These are phyloP conservation scores for Crossaster papposus DNA, from an alignment of 53 echinoderm and acorn worm genomes.

Conservation along the genomic window DNA sequence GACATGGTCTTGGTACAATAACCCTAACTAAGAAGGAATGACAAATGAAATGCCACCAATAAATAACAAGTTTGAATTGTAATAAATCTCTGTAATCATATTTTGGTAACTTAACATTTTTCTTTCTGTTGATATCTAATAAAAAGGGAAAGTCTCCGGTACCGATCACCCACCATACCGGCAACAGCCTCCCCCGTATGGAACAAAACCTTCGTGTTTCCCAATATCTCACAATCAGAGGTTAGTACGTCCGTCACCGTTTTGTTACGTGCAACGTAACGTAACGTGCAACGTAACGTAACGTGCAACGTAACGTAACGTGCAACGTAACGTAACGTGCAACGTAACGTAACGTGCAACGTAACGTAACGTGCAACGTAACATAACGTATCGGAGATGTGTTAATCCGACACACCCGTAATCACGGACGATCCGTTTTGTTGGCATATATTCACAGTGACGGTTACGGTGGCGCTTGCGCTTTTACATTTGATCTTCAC, in stretches of 20 bases:
- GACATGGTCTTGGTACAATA: too few species aligned
- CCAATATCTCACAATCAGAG: conserved; percentile 55
- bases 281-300: background rate
- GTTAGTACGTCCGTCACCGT: conserved; percentile 2
- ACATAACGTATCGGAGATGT: background rate
- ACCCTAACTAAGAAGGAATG: too few species aligned
- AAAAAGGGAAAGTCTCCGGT: conserved; percentile 60
- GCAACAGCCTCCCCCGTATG: conserved; percentile 53
- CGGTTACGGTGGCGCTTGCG: too few species aligned
- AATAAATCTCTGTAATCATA: background rate
- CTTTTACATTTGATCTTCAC: too few species aligned
- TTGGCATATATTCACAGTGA: background rate
- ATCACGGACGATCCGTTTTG: background rate
- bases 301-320: background rate
- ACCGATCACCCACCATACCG: conserved; percentile 55
- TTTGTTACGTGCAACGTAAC: background rate
- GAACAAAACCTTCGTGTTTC: conserved; percentile 68
- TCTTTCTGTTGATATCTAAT: background rate
- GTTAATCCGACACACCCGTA: background rate
- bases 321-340: background rate
- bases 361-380: too few species aligned
- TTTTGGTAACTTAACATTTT: background rate
- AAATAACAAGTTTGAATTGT: background rate
- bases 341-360: background rate
- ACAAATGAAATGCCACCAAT: too few species aligned